These are phyloP conservation scores for Rhinoderma darwinii DNA, from an alignment of 2,113 vertebrate species.

Conservation along the genomic window DNA sequence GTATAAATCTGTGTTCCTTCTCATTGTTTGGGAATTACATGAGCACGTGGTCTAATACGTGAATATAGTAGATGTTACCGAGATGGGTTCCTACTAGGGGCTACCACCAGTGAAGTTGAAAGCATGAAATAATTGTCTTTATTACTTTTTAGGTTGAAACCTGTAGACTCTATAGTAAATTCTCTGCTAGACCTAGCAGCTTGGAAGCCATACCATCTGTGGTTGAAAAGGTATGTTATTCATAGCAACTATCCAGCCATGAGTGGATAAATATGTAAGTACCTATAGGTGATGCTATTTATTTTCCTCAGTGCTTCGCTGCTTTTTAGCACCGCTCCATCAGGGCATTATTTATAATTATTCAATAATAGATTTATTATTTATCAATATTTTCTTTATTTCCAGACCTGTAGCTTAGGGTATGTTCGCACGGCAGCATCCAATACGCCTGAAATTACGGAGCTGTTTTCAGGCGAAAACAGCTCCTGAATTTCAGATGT, in stretches of 20 bases:
- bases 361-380: no score
- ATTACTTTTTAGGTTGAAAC: constrained; percentile 84
- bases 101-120: no score
- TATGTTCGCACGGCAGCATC: no score
- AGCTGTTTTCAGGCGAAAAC: no score
- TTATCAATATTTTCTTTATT: no score
- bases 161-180: constrained; percentile 91
- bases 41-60: no score
- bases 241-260: neutral
- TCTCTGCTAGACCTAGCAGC: constrained; percentile 86
- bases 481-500: no score
- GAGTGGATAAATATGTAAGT: neutral
- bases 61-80: neutral
- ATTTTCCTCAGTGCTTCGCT: neutral
- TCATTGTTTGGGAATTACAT: neutral
- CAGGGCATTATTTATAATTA: no score
- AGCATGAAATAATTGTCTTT: neutral
- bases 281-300: no score
- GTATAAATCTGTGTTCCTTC: constrained; percentile 67
- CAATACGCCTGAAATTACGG: no score
- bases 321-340: neutral
- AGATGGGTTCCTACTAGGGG: no score
- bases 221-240: constrained; percentile 88
- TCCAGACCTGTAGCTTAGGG: no score
- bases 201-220: constrained; percentile 85